phyloP scores from a whole-genome alignment of 2,113 vertebrate genomes.

The Felis chaus region DNA sequence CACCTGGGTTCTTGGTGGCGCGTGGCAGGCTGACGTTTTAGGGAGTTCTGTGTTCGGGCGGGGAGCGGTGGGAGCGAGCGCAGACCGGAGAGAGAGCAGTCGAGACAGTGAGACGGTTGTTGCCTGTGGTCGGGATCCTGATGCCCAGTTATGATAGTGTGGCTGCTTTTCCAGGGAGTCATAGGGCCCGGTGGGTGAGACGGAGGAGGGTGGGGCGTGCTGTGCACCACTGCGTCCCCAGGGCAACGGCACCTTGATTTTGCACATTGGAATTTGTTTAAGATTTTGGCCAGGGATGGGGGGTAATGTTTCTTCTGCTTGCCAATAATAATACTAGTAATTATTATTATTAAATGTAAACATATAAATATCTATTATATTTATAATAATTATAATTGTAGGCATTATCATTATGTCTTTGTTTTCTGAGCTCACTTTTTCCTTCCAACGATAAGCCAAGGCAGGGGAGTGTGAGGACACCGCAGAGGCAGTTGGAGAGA shows the following conservation, averaged over 20 bases:
- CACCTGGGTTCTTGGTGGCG: fast-evolving
- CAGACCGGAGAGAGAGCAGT: neutral
- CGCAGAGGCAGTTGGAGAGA: neutral
- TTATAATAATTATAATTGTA: too few species aligned
- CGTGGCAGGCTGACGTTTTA: fast-evolving
- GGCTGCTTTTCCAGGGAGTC: neutral
- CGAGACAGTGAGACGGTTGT: fast-evolving
- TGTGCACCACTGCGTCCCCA: fast-evolving
- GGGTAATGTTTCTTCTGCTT: neutral
- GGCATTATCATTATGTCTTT: neutral
- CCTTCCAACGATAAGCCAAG: neutral
- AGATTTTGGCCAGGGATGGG: neutral
- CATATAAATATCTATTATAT: too few species aligned
- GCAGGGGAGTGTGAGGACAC: neutral
- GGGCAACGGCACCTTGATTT: neutral
- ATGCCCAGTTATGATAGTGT: fast-evolving
- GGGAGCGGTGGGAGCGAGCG: neutral
- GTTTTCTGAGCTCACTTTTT: neutral
- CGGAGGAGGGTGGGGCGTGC: too few species aligned
- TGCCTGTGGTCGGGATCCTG: neutral
- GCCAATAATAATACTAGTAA: neutral
- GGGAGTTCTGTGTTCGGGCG: fast-evolving
- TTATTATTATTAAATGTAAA: neutral
- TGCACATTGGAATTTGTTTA: neutral
- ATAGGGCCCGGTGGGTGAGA: fast-evolving